phyloP scores from a whole-genome alignment of 1,140 invertebrate species.

The Papilio machaon region DNA sequence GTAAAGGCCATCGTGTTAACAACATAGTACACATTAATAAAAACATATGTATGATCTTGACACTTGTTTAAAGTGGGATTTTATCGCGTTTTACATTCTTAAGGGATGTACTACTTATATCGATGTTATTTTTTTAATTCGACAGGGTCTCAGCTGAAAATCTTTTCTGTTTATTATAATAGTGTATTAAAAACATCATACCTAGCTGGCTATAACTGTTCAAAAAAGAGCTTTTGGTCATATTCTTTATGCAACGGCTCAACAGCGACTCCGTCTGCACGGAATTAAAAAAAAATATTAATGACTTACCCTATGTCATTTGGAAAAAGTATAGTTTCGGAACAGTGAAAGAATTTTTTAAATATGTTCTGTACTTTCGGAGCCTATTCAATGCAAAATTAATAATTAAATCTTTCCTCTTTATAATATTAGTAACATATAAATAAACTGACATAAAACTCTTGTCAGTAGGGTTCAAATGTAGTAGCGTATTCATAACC shows the following conservation, averaged over 20 bases:
- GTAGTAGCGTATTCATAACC: background rate
- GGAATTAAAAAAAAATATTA: too few species aligned
- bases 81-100: conserved; percentile 12
- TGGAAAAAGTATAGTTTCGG: too few species aligned
- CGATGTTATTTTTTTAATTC: background rate
- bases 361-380: too few species aligned
- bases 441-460: background rate
- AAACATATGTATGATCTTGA: conserved; percentile 16
- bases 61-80: conserved; percentile 6
- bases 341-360: too few species aligned
- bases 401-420: too few species aligned
- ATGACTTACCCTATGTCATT: too few species aligned
- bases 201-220: background rate
- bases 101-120: conserved; percentile 1
- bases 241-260: too few species aligned
- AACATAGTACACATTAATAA: conserved; percentile 11
- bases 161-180: background rate
- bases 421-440: too few species aligned
- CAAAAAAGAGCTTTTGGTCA: background rate
- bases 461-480: background rate
- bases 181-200: background rate
- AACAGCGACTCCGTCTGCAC: too few species aligned
- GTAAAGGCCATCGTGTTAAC: conserved; percentile 6
- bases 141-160: background rate
- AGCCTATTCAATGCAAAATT: too few species aligned